Evolutionary conservation across 2,113 vertebrate genomes (phyloP), one percentile per base, ranked within the genome.

Genomic region (Cariama cristata): DNA sequence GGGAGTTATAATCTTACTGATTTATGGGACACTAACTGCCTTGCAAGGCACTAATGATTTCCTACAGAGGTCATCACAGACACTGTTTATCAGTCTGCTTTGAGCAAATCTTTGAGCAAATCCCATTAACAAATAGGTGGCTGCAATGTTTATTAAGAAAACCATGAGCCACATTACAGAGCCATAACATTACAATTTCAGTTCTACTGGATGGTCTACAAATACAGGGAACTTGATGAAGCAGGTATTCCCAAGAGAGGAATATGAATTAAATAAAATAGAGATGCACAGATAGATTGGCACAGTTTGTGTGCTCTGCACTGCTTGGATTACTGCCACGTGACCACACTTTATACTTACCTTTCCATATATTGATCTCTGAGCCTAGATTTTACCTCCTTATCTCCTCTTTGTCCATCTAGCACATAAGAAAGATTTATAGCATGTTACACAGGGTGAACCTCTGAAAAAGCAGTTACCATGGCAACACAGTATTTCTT

Each of bases 401-500:
- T 93, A 88, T 97, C 97, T 67, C 81, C 50, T 86, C 90, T 90
- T 93, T 76, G 64, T 88, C 95, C 96, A 97, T 60, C 93, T 93
- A 95, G 47, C 63, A 56, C 52, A 81, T 95, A 97, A 93, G 86
- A 90, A 91, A 96, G 88, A 98, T 96, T 79, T 95, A 94, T 59
- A 90, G 83, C 85, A 91, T 59, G 94, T 92, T 97, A 95, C 84
- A 88, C 75, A 84, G 58, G 40, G 89, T 60, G 86, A 95, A 90
- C 56, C 79, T 84, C 96, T 79, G 94, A 79, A 93, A 96, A 95
- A 93, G 62, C 63, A 88, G 97, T 98, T 97, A 58, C 94, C 77
- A 90, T 86, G 90, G 93, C 92, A 98, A 98, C 96, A 26, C 45
- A 89, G 71, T 79, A 80, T 71, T 97, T 92, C 50, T 97, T 94